phyloP scores from a whole-genome alignment of 1,140 invertebrate species.

The Polypedilum pembai region DNA sequence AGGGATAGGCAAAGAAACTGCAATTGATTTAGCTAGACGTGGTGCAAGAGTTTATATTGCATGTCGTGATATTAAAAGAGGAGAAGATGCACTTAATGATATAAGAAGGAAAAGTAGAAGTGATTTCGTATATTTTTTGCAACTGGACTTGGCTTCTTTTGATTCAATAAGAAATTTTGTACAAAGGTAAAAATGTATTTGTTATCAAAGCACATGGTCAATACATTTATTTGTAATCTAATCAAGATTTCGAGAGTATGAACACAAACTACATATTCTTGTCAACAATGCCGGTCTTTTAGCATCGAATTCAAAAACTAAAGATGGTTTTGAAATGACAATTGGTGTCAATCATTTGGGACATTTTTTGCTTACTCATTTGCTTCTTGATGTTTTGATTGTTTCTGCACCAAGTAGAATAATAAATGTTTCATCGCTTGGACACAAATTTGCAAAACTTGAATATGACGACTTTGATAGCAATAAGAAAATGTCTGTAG shows the following conservation, averaged over 20 bases:
- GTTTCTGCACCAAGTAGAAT: conserved; percentile 49
- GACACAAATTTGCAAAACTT: conserved; percentile 50
- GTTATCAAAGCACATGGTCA: too few species aligned
- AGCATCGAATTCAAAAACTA: conserved; percentile 55
- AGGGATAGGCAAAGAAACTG: conserved; percentile 82
- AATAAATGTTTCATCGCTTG: conserved; percentile 40
- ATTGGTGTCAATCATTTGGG: conserved; percentile 72
- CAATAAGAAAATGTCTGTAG: conserved; percentile 51
- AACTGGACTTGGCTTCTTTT: conserved; percentile 75
- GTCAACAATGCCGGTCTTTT: conserved; percentile 88
- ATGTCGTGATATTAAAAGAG: conserved; percentile 65
- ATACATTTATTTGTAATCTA: too few species aligned
- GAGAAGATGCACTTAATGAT: conserved; percentile 53
- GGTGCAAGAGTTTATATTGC: conserved; percentile 75
- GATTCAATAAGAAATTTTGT: conserved; percentile 54
- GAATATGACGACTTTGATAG: conserved; percentile 64
- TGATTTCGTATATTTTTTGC: conserved; percentile 70
- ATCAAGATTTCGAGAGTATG: too few species aligned
- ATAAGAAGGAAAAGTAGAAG: conserved; percentile 70
- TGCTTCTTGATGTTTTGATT: conserved; percentile 58
- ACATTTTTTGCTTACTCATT: conserved; percentile 74
- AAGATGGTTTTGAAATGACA: conserved; percentile 74
- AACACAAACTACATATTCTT: conserved; percentile 58
- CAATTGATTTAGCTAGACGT: conserved; percentile 59
- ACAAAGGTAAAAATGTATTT: too few species aligned